A percentile compares a stretch with the other conserved stretches of the same genome.
phyloP scores from a whole-genome alignment of 2,113 vertebrate species.

The Cariama cristata region DNA sequence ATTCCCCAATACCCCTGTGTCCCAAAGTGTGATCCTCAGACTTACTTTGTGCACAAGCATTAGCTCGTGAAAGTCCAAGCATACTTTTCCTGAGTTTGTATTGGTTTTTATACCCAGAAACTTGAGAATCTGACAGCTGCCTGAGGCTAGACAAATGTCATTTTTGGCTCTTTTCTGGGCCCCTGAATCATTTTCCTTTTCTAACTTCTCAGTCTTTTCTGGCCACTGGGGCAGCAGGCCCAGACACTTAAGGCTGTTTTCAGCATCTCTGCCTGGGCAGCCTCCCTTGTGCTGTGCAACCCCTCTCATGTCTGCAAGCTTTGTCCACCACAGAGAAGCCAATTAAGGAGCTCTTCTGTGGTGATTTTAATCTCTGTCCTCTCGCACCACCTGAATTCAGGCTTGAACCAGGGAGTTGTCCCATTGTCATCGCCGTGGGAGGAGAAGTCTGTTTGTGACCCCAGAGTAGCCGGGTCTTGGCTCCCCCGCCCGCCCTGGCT shows the following conservation, averaged over 20 bases:
- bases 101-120: neutral
- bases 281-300: neutral
- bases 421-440: accelerated
- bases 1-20: neutral
- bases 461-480: neutral
- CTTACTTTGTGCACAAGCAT: neutral
- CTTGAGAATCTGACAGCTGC: neutral
- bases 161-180: neutral
- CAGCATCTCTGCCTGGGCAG: neutral
- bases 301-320: neutral
- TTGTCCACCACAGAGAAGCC: neutral
- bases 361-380: neutral
- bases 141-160: neutral
- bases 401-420: neutral
- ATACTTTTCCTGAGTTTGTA: neutral
- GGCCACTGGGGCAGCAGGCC: neutral
- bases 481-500: neutral
- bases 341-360: neutral
- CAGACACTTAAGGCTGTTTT: neutral
- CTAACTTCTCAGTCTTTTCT: neutral
- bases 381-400: neutral
- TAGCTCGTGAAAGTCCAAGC: neutral
- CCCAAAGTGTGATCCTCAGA: neutral
- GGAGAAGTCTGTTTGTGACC: neutral
- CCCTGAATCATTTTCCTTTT: neutral